phyloP scores from a whole-genome alignment of 2,888 invertebrate species.

The Escarpia spicata region DNA sequence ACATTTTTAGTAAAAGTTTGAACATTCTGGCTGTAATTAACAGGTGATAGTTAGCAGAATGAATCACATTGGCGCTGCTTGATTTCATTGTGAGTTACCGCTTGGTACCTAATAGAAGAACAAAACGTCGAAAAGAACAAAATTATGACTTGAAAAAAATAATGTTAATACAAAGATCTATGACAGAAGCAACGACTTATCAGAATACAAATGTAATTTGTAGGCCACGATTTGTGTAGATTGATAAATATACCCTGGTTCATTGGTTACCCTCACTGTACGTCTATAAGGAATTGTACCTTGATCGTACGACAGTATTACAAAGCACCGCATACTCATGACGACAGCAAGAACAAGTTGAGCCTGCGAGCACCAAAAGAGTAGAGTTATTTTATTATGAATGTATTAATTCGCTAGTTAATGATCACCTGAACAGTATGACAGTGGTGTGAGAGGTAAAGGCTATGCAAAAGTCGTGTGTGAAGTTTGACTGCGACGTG shows the following conservation, averaged over 20 bases:
- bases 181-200: not conserved
- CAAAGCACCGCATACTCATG: not conserved
- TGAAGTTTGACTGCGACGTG: not conserved
- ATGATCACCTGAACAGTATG: not conserved
- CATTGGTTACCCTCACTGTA: not conserved
- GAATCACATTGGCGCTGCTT: not conserved
- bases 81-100: not conserved
- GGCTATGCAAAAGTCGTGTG: not conserved
- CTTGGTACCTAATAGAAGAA: not conserved
- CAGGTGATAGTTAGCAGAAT: not conserved
- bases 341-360: not conserved
- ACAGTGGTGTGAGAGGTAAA: not conserved
- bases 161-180: no score
- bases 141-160: not conserved
- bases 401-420: slow-evolving; percentile 16
- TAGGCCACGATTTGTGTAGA: not conserved
- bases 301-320: not conserved
- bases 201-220: not conserved
- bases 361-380: not conserved
- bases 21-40: not conserved
- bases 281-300: not conserved
- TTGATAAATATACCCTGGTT: not conserved
- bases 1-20: no score
- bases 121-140: not conserved
- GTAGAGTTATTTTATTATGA: slow-evolving; percentile 14